Evolutionary conservation across 2,113 vertebrate species (phyloP).

Genomic region (Arothron firmamentum): DNA sequence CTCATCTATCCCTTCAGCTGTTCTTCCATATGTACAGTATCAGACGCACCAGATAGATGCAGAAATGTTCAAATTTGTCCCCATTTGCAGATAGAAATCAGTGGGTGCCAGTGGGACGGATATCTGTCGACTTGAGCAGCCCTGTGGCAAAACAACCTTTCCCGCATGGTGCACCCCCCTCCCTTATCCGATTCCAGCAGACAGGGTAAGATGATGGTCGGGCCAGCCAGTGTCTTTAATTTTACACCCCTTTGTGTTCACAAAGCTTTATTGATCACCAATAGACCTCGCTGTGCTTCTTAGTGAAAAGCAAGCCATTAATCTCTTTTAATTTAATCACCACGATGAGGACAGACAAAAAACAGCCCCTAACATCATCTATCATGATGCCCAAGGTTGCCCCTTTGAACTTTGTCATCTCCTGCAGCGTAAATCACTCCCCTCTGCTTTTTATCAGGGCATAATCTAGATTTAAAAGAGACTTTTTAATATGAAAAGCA

Average conservation of each 20-base stretch:
- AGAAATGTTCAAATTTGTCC: conserved; percentile 40
- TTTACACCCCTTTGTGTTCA: conserved; percentile 54
- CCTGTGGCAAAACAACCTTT: conserved; percentile 55
- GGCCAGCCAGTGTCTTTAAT: conserved; percentile 64
- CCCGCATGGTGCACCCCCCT: conserved; percentile 41
- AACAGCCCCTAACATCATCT: conserved; percentile 15
- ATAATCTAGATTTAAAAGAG: conserved; percentile 7
- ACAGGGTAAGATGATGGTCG: conserved; percentile 49
- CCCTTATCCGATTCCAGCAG: conserved; percentile 71
- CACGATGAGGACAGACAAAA: conserved; percentile 39
- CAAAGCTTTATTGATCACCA: conserved; percentile 64
- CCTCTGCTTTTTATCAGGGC: neutral
- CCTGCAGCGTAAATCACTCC: conserved; percentile 16
- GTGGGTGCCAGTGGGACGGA: conserved; percentile 47
- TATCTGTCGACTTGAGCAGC: conserved; percentile 47
- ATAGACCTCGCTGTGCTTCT: conserved; percentile 57
- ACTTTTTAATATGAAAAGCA: conserved; percentile 22
- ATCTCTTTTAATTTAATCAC: conserved; percentile 54
- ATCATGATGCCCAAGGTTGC: conserved; percentile 27
- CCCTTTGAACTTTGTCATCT: conserved; percentile 21
- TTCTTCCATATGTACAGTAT: conserved; percentile 34
- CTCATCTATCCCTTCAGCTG: conserved; percentile 25
- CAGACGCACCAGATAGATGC: conserved; percentile 29
- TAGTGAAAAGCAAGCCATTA: conserved; percentile 36
- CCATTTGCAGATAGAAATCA: conserved; percentile 47